Conservation (phyloP, 2,113 vertebrate genomes). For the Perognathus longimembris region DNA sequence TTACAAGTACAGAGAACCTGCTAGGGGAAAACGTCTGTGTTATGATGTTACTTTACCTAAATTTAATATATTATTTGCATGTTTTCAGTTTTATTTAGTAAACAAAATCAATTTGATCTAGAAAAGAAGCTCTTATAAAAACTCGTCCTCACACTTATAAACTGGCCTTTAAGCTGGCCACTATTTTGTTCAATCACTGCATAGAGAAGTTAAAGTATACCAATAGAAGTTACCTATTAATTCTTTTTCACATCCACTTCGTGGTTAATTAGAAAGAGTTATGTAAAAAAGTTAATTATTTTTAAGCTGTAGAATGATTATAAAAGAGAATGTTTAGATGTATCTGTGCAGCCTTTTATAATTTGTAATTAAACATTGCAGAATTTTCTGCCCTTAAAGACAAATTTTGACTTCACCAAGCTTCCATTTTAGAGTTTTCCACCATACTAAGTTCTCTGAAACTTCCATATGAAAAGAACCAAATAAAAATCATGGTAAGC, state of each 20-base stretch:
- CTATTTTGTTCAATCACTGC: not conserved
- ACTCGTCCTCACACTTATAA: not conserved
- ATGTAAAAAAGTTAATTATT: slow-evolving; percentile 71
- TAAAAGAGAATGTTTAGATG: slow-evolving; percentile 76
- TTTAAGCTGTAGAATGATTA: slow-evolving; percentile 72
- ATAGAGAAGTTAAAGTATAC: slow-evolving; percentile 37
- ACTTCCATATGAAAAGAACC: slow-evolving; percentile 68
- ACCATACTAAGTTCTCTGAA: slow-evolving; percentile 69
- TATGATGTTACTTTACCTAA: slow-evolving; percentile 24
- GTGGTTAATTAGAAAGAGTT: slow-evolving; percentile 49
- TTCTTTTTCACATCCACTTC: slow-evolving; percentile 34
- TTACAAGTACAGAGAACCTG: not conserved
- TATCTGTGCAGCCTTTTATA: slow-evolving; percentile 56
- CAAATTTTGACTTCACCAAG: slow-evolving; percentile 54
- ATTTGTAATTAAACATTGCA: slow-evolving; percentile 71
- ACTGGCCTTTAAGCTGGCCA: slow-evolving; percentile 45
- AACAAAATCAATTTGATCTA: slow-evolving; percentile 39
- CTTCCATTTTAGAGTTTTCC: slow-evolving; percentile 74
- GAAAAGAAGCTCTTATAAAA: not conserved
- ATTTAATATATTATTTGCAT: slow-evolving; percentile 37
- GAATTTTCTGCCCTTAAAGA: slow-evolving; percentile 71
- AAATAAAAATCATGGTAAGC: slow-evolving; percentile 70
- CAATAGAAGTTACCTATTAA: slow-evolving; percentile 38
- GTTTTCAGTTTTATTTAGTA: slow-evolving; percentile 1
- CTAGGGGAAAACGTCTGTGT: not conserved